These are phyloP conservation scores for Harpegnathos saltator DNA, from an alignment of 1,140 invertebrate species.

Conservation along the genomic window DNA sequence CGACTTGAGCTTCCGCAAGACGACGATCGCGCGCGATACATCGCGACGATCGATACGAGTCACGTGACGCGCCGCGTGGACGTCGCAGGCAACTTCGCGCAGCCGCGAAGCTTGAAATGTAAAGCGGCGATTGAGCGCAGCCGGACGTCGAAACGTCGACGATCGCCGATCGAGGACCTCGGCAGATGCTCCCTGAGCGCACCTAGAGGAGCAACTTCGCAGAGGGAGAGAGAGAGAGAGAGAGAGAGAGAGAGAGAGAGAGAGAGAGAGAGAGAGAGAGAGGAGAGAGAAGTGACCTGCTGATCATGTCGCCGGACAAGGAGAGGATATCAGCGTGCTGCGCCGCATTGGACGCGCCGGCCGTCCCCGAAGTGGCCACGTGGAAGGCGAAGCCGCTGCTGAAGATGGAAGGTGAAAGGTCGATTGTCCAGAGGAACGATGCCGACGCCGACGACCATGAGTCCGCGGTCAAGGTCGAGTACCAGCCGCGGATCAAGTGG, in stretches of 20 bases:
- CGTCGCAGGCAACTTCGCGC: neutral
- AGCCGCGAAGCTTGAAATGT: slow-evolving; percentile 35
- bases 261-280: too few relatives aligned
- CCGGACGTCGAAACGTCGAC: neutral
- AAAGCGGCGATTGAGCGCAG: neutral
- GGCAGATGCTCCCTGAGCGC: neutral
- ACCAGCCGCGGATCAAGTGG: slow-evolving; percentile 89
- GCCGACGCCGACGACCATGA: neutral
- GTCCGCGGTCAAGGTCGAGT: slow-evolving; percentile 83
- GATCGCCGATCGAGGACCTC: neutral
- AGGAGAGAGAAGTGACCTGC: too few relatives aligned
- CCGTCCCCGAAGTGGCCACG: too few relatives aligned
- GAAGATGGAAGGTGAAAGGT: neutral
- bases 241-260: too few relatives aligned
- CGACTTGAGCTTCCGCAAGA: neutral
- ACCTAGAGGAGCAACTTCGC: neutral
- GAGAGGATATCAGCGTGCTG: slow-evolving; percentile 61
- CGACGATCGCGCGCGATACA: neutral
- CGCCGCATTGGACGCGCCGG: too few relatives aligned
- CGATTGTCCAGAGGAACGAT: slow-evolving; percentile 9
- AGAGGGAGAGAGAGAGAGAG: too few relatives aligned
- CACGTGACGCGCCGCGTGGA: neutral
- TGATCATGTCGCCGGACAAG: slow-evolving; percentile 67
- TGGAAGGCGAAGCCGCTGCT: neutral
- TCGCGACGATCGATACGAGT: neutral